Evolutionary conservation across 2,888 invertebrate genomes (phyloP), one percentile per base, ranked within the genome.

Genomic region (Nymphalis c-album): DNA sequence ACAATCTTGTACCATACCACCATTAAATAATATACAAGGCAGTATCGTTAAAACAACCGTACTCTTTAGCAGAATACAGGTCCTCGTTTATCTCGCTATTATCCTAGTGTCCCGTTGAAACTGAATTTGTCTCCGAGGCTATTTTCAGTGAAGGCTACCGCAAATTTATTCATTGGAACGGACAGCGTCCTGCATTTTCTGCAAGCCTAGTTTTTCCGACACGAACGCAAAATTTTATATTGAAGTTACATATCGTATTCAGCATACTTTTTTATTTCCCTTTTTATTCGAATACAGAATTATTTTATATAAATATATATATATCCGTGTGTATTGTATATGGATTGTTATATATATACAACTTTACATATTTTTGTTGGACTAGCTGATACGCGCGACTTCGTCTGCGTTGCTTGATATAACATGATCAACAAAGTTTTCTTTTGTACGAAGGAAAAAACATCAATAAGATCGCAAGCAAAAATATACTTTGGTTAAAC

Each of bases 121-220:
- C 65, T 57, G 62, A 59, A 63, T 48, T 46, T 26, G 63, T 60
- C 58, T 63, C 64, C 63, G 35, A 69, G 63, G 69, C 66, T 60
- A 66, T 69, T 63, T 65, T 50, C 47, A 58, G 66, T 51, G 51
- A 46, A 62, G 67, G 65, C 65, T 60, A 67, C 65, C 66, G 68
- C 68, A 71, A 71, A 71, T 71, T 71, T 71, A 71, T 71, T 71
- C 71, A 71, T 71, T 64, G 71, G 69, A 60, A 67, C 69, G 68
- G 45, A 60, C 63, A 57, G 51, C 51, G 63, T 60, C 53, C 61
- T 60, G 58, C 67, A 64, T 53, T 67, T 65, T 51, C 60, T 60
- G 60, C 47, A 55, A 31, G 55, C 31, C 31, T 31, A n/a, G 50
- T 17, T 60, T 51, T 60, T 64, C 60, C 55, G 10, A 55, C 31